Evolutionary conservation across 2,113 vertebrate genomes (phyloP).

Genomic region (Natator depressus): DNA sequence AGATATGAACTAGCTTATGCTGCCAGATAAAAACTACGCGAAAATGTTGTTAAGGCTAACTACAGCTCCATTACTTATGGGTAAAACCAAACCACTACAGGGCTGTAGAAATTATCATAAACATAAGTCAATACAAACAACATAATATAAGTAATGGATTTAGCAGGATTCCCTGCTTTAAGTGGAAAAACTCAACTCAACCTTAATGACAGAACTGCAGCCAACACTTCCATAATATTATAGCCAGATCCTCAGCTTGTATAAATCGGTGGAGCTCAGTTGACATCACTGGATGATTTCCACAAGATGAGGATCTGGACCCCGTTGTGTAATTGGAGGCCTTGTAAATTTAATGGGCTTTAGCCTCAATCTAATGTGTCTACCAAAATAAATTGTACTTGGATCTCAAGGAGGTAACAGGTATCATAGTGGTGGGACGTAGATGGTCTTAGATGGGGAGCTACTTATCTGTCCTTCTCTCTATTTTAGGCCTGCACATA

Average conservation of each 20-base stretch:
- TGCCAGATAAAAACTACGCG: neutral
- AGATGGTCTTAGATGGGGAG: neutral
- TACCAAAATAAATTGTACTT: neutral
- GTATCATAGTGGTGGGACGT: neutral
- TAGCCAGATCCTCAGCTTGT: neutral
- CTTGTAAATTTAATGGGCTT: neutral
- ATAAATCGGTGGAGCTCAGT: neutral
- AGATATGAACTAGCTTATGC: rapidly evolving
- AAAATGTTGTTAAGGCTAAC: neutral
- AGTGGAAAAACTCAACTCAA: neutral
- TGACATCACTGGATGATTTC: neutral
- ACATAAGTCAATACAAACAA: neutral
- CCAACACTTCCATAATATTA: neutral
- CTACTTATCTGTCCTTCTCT: neutral
- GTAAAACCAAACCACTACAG: neutral
- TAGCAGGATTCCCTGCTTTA: neutral
- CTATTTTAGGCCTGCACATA: neutral
- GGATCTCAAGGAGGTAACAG: neutral
- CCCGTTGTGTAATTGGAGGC: neutral
- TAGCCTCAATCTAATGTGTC: neutral
- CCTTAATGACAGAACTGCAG: neutral
- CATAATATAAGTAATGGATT: neutral
- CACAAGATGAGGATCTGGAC: neutral
- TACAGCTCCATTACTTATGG: neutral
- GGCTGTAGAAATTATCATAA: neutral